Base-by-base conservation (phyloP, 2,797 vertebrate genomes). In the Etheostoma nigrum region DNA sequence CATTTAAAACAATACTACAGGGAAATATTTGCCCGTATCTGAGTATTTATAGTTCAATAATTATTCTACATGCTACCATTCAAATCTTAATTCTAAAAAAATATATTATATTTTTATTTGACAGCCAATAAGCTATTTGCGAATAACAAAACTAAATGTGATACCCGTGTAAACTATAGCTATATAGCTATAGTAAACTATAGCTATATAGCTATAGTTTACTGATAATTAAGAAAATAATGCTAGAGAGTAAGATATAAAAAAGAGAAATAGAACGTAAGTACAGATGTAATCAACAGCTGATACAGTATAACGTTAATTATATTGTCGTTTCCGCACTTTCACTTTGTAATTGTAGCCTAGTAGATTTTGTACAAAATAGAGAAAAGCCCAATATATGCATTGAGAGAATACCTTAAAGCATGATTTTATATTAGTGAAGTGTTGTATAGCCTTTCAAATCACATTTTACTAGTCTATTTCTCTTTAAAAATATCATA, bases 331-430 rank as follows among this genome's bases (percentile, higher is more conserved):
- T 71, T 59, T 65, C 8, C 9, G 25, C 4, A 40, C 68, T 71
- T 59, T 60, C 53, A 71, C 48, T 72, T 47, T 72, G 36, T 40
- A 4, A 4, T 30, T 30, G 30, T 30, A 30, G 30, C 30, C 30
- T 30, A 30, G 4, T 5, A 2, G 4, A 47, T 12, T 15, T 3
- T 11, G 49, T 61, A 21, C 7, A 27, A 42, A 66, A 53, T 4
- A 21, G n/a, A n/a, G 0, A 53, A 45, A 65, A 45, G 1, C 9
- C 6, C 1, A 25, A 23, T 0, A 33, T 12, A 25, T 2, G 16
- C 12, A 27, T 2, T 21, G 4, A 40, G 6, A 19, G 5, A 25
- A 6, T 13, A 6, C 4, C 1, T 4, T 21, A 51, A 33, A 53
- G 10, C 1, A 14, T 6, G 4, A 63, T 19, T 59, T 5, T 8